Evolutionary conservation across 2,113 vertebrate genomes (phyloP).

Genomic region (Aldabrachelys gigantea): DNA sequence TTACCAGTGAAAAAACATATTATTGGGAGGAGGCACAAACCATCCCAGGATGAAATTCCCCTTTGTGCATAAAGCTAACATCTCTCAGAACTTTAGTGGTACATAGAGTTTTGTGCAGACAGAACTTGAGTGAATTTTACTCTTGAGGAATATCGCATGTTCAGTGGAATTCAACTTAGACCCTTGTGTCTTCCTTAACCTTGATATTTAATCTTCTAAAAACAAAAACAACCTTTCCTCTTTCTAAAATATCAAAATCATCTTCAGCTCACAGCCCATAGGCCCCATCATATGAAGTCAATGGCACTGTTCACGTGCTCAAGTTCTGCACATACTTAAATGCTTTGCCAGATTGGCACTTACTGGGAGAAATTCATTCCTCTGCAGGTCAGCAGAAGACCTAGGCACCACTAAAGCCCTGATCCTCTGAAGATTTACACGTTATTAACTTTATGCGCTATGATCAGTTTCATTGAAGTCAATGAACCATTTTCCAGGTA

Average conservation of each 20-base stretch:
- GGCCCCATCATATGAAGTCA: neutral
- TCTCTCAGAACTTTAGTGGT: no score
- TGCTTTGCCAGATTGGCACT: neutral
- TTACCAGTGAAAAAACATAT: neutral
- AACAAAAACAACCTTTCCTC: no score
- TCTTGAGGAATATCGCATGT: no score
- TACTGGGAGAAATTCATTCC: neutral
- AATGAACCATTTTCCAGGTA: neutral
- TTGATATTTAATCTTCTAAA: no score
- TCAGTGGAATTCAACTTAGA: no score
- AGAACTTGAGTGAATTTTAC: no score
- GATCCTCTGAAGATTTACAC: neutral
- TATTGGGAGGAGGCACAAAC: no score
- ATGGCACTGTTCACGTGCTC: neutral
- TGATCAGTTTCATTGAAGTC: neutral
- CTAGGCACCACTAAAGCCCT: neutral
- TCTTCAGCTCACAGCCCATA: neutral
- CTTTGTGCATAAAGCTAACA: no score
- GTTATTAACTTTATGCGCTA: neutral
- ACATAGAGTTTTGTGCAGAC: no score
- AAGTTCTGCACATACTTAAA: neutral
- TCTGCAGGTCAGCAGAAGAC: neutral
- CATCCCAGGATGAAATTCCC: no score
- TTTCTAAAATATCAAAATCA: no score
- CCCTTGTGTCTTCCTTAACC: no score